Base-by-base conservation (phyloP, 2,888 invertebrate genomes). In the Drosophila mulleri region DNA sequence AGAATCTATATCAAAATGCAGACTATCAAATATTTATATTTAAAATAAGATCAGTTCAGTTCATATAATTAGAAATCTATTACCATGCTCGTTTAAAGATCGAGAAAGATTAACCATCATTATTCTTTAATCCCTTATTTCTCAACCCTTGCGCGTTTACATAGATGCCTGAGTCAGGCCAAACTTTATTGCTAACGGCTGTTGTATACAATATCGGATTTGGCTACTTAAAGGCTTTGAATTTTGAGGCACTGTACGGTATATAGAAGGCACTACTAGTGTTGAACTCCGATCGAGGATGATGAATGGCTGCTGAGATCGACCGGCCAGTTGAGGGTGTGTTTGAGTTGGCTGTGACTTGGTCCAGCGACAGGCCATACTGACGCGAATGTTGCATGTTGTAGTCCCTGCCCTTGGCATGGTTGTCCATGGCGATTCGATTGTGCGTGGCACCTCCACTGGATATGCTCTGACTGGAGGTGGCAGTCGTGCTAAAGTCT, bases 211-310 rank as follows among this genome's bases (percentile, higher is more conserved):
- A 63, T 41, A 29, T 74, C 52, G 67, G 62, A 53, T 57, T 76
- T 87, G 86, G 75, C 85, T 90, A 92, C 73, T 92, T 92, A 66
- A 88, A 90, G 64, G 82, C 78, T 89, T 92, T 91, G 68, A 92
- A 92, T 89, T 93, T 92, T 45, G 91, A 92, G 80, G 92, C 92
- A 89, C 92, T 92, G 68, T 91, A 91, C 67, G 92, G 91, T 82
- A 92, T 88, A 79, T 91, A 91, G 57, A 91, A 87, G 74, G 91
- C 88, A 82, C 86, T 90, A 65, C 81, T 88, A 32, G 75, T 83
- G 32, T 67, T 75, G 32, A 83, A 78, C 53, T 89, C 81, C 9
- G 85, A 77, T 44, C 90, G 89, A 2, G 88, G 86, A 77, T 91
- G 88, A 61, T 91, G 89, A 16, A 90, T 80, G 12, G 92, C 92